A percentile compares a stretch with the other conserved stretches of the same genome.
These are phyloP conservation scores for Lagodon rhomboides DNA, from an alignment of 2,797 vertebrate species.

Conservation along the genomic window DNA sequence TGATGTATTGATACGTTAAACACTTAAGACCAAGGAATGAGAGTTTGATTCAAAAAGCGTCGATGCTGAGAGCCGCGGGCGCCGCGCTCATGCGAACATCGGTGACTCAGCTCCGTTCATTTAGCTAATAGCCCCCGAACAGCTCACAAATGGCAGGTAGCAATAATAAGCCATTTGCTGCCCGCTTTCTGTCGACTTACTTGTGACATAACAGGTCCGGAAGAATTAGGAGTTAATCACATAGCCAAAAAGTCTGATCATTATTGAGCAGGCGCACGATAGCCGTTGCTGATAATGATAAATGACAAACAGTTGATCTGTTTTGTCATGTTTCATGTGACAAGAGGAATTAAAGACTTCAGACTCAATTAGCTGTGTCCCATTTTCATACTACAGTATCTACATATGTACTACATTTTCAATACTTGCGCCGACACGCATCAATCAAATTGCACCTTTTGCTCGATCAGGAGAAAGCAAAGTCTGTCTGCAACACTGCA, in stretches of 20 bases:
- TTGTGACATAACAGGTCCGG: conserved; percentile 11
- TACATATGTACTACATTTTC: too few species aligned
- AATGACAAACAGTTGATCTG: neutral
- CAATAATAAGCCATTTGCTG: conserved; percentile 30
- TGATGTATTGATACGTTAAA: neutral
- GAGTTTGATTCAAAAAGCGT: conserved; percentile 39
- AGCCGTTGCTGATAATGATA: neutral
- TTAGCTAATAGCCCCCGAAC: conserved; percentile 47
- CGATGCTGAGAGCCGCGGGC: conserved; percentile 12
- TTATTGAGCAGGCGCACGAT: neutral
- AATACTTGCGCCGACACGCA: neutral
- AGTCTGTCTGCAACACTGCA: neutral
- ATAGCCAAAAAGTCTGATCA: neutral
- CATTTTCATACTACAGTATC: neutral
- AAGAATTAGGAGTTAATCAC: neutral
- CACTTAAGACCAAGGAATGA: conserved; percentile 2
- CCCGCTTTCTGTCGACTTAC: conserved; percentile 10
- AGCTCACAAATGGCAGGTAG: conserved; percentile 40
- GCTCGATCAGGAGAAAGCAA: neutral
- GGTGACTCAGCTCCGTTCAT: conserved; percentile 55
- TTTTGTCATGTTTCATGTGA: neutral
- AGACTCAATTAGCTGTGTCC: too few species aligned
- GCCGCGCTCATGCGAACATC: conserved; percentile 16
- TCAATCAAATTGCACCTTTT: neutral
- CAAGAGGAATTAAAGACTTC: neutral